Base-by-base conservation (phyloP, 2,888 invertebrate genomes). In the Eurois occulta region DNA sequence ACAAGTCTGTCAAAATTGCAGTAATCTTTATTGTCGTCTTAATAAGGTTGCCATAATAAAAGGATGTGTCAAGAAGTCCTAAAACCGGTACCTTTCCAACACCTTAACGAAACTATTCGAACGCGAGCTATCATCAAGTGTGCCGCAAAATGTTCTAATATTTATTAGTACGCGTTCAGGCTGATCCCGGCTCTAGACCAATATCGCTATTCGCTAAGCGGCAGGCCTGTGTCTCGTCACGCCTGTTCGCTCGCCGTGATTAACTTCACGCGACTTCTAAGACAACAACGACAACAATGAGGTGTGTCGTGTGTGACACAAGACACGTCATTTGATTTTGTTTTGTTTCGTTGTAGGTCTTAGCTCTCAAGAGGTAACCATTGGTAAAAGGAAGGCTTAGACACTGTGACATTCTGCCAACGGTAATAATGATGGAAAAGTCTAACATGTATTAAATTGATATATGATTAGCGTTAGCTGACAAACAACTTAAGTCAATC, bases 71-170 rank as follows among this genome's bases (percentile, higher is more conserved):
- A 38, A 64, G 1, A 8, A n/a, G 5, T 28, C 28, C 18, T 21
- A n/a, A 41, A 41, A 41, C 32, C 18, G 0, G 16, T 7, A 24
- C n/a, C 38, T 55, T 55, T 46, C 11, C 32, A 41, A 8, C 55
- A n/a, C 58, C 55, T 28, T 18, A 41, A 66, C 48, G 43, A 81
- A 35, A 58, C 65, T 66, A 78, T 80, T 80, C 24, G 55, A 71
- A 46, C 46, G 72, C 28, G 64, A 35, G 16, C 41, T 6, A 48
- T 21, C 58, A 24, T 38, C 2, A 21, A 46, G 52, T 58, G 24
- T 43, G 46, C 80, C 71, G 13, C 41, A 41, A 41, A 13, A 18
- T 75, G 58, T 16, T 81, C 41, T 75, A 52, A 60, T 66, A 81
- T 78, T 28, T 52, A 75, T 81, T 38, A 66, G 8, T 1, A 28